A percentile compares a stretch with the other conserved stretches of the same genome.
Conservation (phyloP, 2,797 vertebrate genomes). For the Helicolenus hilgendorfi region DNA sequence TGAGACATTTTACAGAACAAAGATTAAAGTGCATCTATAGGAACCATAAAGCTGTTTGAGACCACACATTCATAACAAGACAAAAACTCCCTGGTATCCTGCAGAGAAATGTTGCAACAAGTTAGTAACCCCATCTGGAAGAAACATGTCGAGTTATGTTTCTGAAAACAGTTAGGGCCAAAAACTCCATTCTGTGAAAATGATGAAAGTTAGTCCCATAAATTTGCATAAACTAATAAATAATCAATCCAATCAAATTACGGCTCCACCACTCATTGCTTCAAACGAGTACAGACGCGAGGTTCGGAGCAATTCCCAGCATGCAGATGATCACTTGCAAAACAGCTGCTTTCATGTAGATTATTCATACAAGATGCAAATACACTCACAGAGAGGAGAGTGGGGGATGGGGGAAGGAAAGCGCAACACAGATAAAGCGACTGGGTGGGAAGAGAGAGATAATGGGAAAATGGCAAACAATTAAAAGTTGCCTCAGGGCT, state of each 20-base stretch:
- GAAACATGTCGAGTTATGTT: not conserved
- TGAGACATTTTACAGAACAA: not conserved
- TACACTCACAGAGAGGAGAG: not conserved
- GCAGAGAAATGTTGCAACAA: too few relatives aligned
- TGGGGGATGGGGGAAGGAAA: not conserved
- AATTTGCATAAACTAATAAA: not conserved
- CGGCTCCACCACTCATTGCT: not conserved
- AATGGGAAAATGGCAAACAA: not conserved
- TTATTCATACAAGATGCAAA: slow-evolving; percentile 1
- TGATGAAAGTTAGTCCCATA: not conserved
- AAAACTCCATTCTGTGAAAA: not conserved
- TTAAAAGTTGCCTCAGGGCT: slow-evolving; percentile 15
- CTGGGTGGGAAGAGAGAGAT: not conserved
- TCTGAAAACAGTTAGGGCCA: not conserved
- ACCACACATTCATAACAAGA: not conserved
- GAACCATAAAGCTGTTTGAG: not conserved
- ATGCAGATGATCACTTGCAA: not conserved
- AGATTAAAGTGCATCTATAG: not conserved
- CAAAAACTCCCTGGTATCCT: not conserved
- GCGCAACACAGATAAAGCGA: not conserved
- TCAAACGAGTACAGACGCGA: not conserved
- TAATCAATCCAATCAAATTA: not conserved
- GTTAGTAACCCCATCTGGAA: not conserved
- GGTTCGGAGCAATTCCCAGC: not conserved
- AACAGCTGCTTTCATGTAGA: slow-evolving; percentile 24